Percentiles rank a stretch among this genome's conserved stretches.
Evolutionary conservation across 64 coral and sea anemone genomes (phyloP).

Genomic region (Pachyseris speciosa): DNA sequence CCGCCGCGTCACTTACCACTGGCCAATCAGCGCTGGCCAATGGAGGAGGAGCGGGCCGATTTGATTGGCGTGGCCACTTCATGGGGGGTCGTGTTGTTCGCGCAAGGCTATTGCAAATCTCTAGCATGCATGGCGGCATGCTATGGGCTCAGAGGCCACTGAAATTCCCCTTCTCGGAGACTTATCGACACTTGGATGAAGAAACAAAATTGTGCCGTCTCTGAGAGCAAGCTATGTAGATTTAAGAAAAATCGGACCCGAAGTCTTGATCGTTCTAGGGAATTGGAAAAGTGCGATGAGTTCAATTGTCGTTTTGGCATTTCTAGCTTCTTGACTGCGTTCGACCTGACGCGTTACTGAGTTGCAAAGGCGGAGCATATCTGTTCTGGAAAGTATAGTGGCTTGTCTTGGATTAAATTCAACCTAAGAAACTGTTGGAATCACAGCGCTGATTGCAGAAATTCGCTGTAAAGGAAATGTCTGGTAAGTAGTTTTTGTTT

Average conservation of each 20-base stretch:
- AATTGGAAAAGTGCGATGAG: constrained; percentile 62
- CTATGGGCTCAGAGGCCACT: constrained; percentile 54
- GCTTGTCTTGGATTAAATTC: constrained; percentile 52
- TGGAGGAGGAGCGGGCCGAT: constrained; percentile 43
- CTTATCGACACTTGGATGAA: constrained; percentile 21
- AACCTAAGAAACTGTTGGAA: constrained; percentile 8
- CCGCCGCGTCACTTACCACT: constrained; percentile 53
- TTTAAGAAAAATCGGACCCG: constrained; percentile 63
- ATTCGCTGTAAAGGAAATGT: constrained; percentile 43
- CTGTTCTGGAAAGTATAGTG: constrained; percentile 40
- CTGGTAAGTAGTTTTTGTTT: constrained; percentile 62
- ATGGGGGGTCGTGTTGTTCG: constrained; percentile 86
- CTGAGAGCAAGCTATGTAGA: constrained; percentile 31
- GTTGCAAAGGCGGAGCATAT: constrained; percentile 65
- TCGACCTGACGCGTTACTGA: constrained; percentile 77
- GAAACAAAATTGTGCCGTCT: constrained; percentile 37
- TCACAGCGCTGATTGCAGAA: constrained; percentile 21
- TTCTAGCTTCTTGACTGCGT: constrained; percentile 68
- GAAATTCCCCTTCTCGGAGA: constrained; percentile 68
- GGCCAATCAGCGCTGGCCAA: constrained; percentile 21
- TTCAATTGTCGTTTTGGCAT: constrained; percentile 45
- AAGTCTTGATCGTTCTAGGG: constrained; percentile 17
- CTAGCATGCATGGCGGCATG: constrained; percentile 83
- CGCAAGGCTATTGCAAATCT: constrained; percentile 79
- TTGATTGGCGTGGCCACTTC: constrained; percentile 69